Base-by-base conservation (phyloP, 2,113 vertebrate genomes). In the Corapipo altera region DNA sequence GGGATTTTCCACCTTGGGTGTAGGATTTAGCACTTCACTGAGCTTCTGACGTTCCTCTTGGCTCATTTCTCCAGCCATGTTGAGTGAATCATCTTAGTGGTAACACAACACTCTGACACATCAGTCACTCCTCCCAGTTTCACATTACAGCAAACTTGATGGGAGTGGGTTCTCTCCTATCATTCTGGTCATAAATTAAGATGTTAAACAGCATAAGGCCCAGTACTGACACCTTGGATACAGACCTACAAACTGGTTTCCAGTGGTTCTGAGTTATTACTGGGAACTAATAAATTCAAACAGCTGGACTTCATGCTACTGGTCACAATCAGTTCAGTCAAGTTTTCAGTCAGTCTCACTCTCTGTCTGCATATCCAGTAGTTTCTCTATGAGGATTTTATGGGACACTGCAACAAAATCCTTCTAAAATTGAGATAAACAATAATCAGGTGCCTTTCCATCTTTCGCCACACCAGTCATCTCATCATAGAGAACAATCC, bases 121-220 rank as follows among this genome's bases (percentile, higher is more conserved):
- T 30, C 23, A 85, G 15, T 14, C 30, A 33, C 20, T 52, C 23
- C 10, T 52, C n/a, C 20, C 24, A 15, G 3, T 26, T 35, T 88
- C 41, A 5, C n/a, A 55, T 21, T 41, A 10, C 58, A 46, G 49
- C 20, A 55, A 3, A 48, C n/a, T 24, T 55, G 12, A 49, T n/a
- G 16, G 26, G 16, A 1, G 0, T 41, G 23, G 3, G 4, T 7
- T 46, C 23, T 28, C 22, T 62, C 28, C 9, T 33, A 6, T 48
- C n/a, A 30, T 30, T 19, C 57, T 61, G 54, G 7, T 70, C 27
- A 30, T 48, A 33, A 54, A 7, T n/a, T 35, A 77, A 82, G 44
- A 51, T 20, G 3, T 52, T 58, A 74, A 70, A 61, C 8, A 33
- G 8, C 15, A 16, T 27, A 37, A 27, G 23, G 30, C 12, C 5